Base-by-base conservation (phyloP, 1,140 invertebrate species). In the Ooceraea biroi region DNA sequence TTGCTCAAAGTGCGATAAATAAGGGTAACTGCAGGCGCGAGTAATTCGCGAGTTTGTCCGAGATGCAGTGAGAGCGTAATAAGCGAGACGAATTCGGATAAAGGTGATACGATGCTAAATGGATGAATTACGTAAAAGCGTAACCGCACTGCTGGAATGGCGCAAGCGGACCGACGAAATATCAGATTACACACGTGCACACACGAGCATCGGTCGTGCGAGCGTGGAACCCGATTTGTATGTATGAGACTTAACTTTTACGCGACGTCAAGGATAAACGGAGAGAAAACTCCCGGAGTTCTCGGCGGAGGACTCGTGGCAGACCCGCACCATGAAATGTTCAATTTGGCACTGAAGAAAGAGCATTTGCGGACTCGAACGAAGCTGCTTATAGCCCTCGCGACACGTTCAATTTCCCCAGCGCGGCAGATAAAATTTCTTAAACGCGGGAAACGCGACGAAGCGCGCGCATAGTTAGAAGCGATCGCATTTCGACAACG, bases 201-300 rank as follows among this genome's bases (percentile, higher is more conserved):
- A 25, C 46, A 0, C 14, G 30, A 10, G 44, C 4, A 8, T 7
- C 50, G 48, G 8, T 30, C 10, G 7, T 11, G 10, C 10, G 1
- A 2, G 36, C 30, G 50, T 57, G 22, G 22, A 14, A 78, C 5
- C 25, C 52, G 76, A 71, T 80, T 80, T 80, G 61, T 80, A 80
- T 80, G 61, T 69, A 71, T 80, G 76, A 80, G 65, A 71, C 76
- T 80, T 58, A 58, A 80, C 65, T 69, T 80, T 80, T 80, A 71
- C 25, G 76, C 50, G 25, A 46, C 25, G 41, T 80, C 50, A 57
- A 80, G 69, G 76, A 57, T 80, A 80, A 71, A 71, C 50, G 76
- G 17, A 2, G 22, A 22, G 66, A 46, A 22, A 58, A 57, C 55
- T 30, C 12, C 12, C n/a, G 17, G 19, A 19, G 48, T 22, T 66